These are phyloP conservation scores for Leucophora obtusa DNA, from an alignment of 2,888 invertebrate species.

Conservation along the genomic window DNA sequence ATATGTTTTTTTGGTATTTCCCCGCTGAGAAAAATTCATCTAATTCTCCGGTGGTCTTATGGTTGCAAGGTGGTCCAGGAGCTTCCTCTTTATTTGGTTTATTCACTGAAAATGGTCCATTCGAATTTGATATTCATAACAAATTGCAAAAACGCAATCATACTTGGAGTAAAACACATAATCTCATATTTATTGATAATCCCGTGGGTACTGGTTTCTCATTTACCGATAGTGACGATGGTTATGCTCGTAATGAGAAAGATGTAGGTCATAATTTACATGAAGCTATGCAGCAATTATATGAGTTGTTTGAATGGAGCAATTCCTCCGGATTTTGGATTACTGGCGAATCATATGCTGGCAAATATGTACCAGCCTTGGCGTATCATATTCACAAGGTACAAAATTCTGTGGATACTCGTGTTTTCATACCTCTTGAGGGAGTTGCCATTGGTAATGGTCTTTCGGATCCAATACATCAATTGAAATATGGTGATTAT, in stretches of 20 bases:
- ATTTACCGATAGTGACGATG: conserved; percentile 87
- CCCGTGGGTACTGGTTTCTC: conserved; percentile 96
- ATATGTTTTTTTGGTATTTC: conserved; percentile 96
- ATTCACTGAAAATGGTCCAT: conserved; percentile 91
- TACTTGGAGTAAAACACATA: conserved; percentile 88
- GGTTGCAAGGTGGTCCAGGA: conserved; percentile 93
- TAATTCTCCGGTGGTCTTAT: conserved; percentile 86
- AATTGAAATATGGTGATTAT: conserved; percentile 88
- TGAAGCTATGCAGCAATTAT: conserved; percentile 88
- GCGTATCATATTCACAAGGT: conserved; percentile 82
- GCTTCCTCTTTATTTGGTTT: conserved; percentile 88
- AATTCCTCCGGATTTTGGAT: conserved; percentile 89
- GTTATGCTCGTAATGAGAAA: conserved; percentile 88
- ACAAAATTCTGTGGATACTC: conserved; percentile 75
- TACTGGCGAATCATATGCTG: conserved; percentile 94
- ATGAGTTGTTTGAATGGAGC: conserved; percentile 88
- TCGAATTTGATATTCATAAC: conserved; percentile 79
- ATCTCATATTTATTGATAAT: conserved; percentile 93
- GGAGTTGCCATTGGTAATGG: conserved; percentile 87
- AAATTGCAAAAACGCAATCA: conserved; percentile 82
- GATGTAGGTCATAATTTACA: conserved; percentile 90
- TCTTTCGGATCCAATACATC: conserved; percentile 87
- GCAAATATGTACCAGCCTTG: conserved; percentile 87
- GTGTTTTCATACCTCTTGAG: conserved; percentile 75
- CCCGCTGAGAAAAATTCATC: conserved; percentile 82